Evolutionary conservation across 2,888 invertebrate species (phyloP).

Genomic region (Phaedon cochleariae): DNA sequence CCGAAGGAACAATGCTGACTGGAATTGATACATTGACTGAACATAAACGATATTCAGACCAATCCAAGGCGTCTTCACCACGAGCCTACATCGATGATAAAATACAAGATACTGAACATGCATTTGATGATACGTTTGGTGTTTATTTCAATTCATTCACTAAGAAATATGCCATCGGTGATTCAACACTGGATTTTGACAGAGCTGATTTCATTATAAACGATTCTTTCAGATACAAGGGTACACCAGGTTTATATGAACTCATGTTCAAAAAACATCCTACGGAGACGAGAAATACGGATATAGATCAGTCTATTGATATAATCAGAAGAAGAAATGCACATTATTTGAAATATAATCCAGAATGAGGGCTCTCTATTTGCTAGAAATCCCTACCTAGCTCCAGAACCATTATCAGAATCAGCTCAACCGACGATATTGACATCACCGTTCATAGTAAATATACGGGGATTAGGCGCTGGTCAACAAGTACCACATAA

Average conservation of each 20-base stretch:
- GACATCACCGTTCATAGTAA: too few species aligned
- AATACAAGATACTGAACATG: background rate
- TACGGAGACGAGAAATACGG: background rate
- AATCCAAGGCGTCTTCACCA: slow-evolving; percentile 5
- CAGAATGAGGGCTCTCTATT: background rate
- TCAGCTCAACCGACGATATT: too few species aligned
- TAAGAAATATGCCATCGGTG: slow-evolving; percentile 7
- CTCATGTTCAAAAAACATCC: slow-evolving; percentile 17
- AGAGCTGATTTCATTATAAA: background rate
- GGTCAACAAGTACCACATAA: background rate
- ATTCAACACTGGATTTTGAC: slow-evolving; percentile 1
- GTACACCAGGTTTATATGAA: slow-evolving; percentile 17
- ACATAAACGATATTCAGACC: background rate
- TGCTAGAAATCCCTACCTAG: background rate
- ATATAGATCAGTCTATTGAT: background rate
- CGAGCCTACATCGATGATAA: slow-evolving; percentile 9
- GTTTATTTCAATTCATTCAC: slow-evolving; percentile 1
- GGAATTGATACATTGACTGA: background rate
- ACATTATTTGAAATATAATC: background rate
- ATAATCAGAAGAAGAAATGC: slow-evolving; percentile 9
- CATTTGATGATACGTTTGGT: slow-evolving; percentile 15
- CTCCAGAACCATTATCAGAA: too few species aligned
- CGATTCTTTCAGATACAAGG: background rate
- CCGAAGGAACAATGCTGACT: background rate
- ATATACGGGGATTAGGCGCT: background rate